Evolutionary conservation across 2,113 vertebrate genomes (phyloP).

Genomic region (Barnardius zonarius): DNA sequence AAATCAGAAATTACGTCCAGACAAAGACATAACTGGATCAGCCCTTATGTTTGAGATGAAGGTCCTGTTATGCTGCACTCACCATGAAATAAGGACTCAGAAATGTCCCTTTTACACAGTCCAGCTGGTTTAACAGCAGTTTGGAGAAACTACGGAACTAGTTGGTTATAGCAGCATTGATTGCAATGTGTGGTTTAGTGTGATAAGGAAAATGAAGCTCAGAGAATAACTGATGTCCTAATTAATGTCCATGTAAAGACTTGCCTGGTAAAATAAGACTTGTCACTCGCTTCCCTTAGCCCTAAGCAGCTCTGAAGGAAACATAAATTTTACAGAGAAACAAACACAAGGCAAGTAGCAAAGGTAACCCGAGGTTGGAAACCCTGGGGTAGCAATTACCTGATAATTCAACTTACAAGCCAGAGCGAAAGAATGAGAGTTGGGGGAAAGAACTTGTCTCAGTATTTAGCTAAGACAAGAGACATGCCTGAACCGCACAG

Average conservation of each 20-base stretch:
- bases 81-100: neutral
- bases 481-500: rapidly evolving
- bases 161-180: neutral
- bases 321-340: neutral
- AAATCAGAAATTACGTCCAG: neutral
- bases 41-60: neutral
- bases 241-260: neutral
- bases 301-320: neutral
- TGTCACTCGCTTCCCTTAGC: neutral
- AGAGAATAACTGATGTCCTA: neutral
- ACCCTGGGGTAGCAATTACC: neutral
- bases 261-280: neutral
- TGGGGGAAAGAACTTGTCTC: neutral
- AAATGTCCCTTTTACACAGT: neutral
- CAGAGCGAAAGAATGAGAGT: neutral
- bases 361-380: neutral
- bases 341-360: neutral
- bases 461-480: neutral
- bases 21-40: neutral
- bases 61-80: neutral
- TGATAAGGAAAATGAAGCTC: neutral
- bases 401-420: neutral
- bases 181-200: neutral
- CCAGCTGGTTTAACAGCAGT: neutral
- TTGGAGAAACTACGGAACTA: neutral